Evolutionary conservation across 2,888 invertebrate genomes (phyloP).

Genomic region (Drosophila aldrichi): DNA sequence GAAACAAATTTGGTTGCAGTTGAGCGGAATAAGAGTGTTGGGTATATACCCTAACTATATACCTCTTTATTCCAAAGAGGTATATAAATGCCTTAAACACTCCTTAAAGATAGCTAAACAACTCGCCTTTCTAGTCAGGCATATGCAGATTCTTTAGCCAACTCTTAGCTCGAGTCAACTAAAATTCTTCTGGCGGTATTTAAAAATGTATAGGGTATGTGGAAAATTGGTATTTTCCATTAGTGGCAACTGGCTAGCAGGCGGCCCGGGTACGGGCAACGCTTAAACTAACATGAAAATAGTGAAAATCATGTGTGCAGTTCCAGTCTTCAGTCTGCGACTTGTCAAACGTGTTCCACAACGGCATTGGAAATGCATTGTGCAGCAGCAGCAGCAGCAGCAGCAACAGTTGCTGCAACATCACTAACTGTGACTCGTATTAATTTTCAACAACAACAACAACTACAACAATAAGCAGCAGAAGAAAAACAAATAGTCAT

Average conservation of each 20-base stretch:
- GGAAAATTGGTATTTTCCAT: conserved; percentile 72
- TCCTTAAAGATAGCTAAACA: not conserved
- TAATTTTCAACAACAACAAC: conserved; percentile 61
- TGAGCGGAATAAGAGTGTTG: not conserved
- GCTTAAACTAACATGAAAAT: conserved; percentile 74
- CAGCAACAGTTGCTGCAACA: conserved; percentile 9
- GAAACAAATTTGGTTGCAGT: not conserved
- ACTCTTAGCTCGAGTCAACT: not conserved
- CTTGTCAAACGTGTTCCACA: conserved; percentile 79
- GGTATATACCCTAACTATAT: not conserved
- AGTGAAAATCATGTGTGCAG: conserved; percentile 76
- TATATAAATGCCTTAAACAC: not conserved
- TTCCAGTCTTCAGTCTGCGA: conserved; percentile 53
- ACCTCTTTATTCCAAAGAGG: no score
- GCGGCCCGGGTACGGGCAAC: conserved; percentile 18
- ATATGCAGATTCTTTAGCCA: not conserved
- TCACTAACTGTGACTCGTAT: conserved; percentile 73
- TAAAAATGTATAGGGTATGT: conserved; percentile 11
- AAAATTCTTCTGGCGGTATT: not conserved
- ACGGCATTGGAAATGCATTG: conserved; percentile 74
- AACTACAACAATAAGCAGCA: conserved; percentile 7
- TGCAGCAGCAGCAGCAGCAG: conserved; percentile 47
- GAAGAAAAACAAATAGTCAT: conserved; percentile 51
- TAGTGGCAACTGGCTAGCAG: conserved; percentile 48
- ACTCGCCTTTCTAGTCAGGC: not conserved